Conservation (phyloP, 2,797 vertebrate species). For the Zalophus californianus region DNA sequence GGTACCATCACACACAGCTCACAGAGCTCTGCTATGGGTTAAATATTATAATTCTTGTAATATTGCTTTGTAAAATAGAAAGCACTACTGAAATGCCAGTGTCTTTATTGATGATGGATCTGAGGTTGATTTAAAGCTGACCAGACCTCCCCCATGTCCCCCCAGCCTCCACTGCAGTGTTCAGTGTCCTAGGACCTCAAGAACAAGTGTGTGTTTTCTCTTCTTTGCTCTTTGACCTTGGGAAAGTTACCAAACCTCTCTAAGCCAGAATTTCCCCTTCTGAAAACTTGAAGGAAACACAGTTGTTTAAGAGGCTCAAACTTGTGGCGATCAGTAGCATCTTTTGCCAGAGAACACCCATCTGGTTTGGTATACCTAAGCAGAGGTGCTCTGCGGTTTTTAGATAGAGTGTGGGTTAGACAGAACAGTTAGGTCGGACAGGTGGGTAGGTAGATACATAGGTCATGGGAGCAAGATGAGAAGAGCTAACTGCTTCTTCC, state of each 20-base stretch:
- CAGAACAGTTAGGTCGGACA: neutral
- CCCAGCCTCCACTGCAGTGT: neutral
- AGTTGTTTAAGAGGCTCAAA: neutral
- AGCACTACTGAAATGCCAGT: neutral
- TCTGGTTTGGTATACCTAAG: too few species aligned
- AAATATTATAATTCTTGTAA: neutral
- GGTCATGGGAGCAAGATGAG: neutral
- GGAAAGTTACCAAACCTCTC: neutral
- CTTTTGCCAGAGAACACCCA: neutral
- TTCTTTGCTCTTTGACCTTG: slow-evolving; percentile 19
- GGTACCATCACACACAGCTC: neutral
- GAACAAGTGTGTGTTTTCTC: neutral
- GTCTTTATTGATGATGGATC: neutral
- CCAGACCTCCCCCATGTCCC: neutral
- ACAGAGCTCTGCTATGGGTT: neutral
- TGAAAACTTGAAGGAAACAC: neutral
- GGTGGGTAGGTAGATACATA: neutral
- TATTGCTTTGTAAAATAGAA: neutral
- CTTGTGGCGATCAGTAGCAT: too few species aligned
- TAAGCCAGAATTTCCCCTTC: neutral
- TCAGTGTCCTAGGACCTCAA: neutral
- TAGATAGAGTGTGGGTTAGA: neutral
- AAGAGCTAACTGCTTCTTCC: neutral
- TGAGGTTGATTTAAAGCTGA: slow-evolving; percentile 33
- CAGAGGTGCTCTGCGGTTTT: neutral